Conservation (phyloP, 2,113 vertebrate genomes). For the Naja naja region DNA sequence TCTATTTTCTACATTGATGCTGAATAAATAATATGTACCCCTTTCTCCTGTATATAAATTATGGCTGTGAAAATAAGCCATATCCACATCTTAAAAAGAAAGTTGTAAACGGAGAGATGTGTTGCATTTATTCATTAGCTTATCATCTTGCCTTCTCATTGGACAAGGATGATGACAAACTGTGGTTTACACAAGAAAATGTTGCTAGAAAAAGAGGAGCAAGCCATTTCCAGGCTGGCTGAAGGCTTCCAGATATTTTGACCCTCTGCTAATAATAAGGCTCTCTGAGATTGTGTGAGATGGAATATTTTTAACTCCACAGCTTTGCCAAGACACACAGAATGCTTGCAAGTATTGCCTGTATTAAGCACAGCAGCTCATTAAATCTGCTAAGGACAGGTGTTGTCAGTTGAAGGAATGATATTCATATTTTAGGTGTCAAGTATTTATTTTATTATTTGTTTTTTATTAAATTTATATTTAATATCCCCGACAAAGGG, state of each 20-base stretch:
- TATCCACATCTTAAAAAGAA: not conserved
- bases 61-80: not conserved
- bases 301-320: conserved; percentile 3
- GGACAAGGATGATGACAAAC: not conserved
- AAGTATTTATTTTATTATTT: conserved; percentile 18
- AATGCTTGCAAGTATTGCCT: conserved; percentile 32
- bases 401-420: conserved; percentile 32
- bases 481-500: not conserved
- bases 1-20: not conserved
- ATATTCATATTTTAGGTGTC: conserved; percentile 30
- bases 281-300: conserved; percentile 17
- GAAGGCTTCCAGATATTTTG: not conserved
- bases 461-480: not conserved
- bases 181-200: not conserved
- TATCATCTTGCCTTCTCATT: not conserved
- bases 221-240: not conserved
- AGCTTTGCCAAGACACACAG: not conserved
- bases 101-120: too few relatives aligned
- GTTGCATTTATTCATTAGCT: not conserved
- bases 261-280: conserved; percentile 22
- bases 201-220: not conserved
- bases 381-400: conserved; percentile 28
- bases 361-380: conserved; percentile 31
- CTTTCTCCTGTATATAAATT: not conserved
- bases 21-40: not conserved